Evolutionary conservation across 2,888 invertebrate species (phyloP), one percentile per base, ranked within the genome.

Genomic region (Leucophora obtusa): DNA sequence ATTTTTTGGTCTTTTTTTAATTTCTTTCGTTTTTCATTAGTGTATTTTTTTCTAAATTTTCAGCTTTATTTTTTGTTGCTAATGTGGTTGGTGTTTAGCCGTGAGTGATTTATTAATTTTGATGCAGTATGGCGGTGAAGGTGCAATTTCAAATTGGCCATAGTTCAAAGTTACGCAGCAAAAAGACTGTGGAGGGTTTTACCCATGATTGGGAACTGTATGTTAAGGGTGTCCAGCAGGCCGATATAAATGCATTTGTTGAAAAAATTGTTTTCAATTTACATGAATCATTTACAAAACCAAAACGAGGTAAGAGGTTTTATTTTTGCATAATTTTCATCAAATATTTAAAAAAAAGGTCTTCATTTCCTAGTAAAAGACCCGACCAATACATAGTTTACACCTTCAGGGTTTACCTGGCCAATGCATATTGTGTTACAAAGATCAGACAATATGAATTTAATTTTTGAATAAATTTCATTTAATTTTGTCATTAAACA

Each of bases 161-260:
- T 91, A 93, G 94, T 90, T 96, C 98, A 83, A 93, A 94, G 81
- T 89, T 97, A 85, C 94, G 96, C 87, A 93, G 94, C 69, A 95
- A 96, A 89, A 93, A 93, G 85, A 96, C 97, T 14, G 93, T 94
- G 21, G 96, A 97, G 89, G 98, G 97, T 59, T 98, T 96, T 89
- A 98, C 98, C 84, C 98, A 98, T 91, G 98, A 98, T 90, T 98
- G 98, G 98, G 96, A 96, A 90, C 94, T 98, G 69, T 98, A 95
- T 91, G 96, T 98, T 21, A 93, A 96, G 87, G 98, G 98, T 70
- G 93, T 94, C 84, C 96, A 97, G 87, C 95, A 95, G 85, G 94
- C 95, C 83, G 95, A 96, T 87, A 96, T 98, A 85, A 94, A 96
- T 87, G 93, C 95, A 89, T 98, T 96, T 92, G 94, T 98, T 73